Percentiles rank a stretch among this genome's conserved stretches.
These are phyloP conservation scores for Fragum whitleyi DNA, from an alignment of 2,888 invertebrate genomes.

Conservation along the genomic window DNA sequence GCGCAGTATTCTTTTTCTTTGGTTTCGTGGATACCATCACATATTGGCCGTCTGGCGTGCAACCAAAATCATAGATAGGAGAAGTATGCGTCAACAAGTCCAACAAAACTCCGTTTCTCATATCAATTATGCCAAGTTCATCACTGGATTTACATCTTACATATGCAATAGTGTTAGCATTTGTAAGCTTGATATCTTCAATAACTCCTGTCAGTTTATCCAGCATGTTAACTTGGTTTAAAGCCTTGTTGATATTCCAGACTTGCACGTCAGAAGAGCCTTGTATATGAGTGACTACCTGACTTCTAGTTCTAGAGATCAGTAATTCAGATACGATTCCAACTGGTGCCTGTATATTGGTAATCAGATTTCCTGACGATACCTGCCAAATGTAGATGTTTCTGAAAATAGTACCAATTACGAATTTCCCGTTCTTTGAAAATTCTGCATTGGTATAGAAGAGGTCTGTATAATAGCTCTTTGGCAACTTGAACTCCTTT, in stretches of 20 bases:
- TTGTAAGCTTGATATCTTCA: slow-evolving; percentile 74
- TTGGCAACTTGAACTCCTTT: slow-evolving; percentile 82
- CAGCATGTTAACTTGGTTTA: slow-evolving; percentile 77
- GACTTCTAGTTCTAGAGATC: slow-evolving; percentile 73
- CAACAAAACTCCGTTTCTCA: slow-evolving; percentile 80
- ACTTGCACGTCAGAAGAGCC: slow-evolving; percentile 78
- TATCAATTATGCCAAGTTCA: slow-evolving; percentile 83
- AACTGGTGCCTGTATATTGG: slow-evolving; percentile 81
- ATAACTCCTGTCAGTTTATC: slow-evolving; percentile 82
- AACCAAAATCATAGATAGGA: slow-evolving; percentile 76
- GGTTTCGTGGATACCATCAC: slow-evolving; percentile 77
- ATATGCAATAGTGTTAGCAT: slow-evolving; percentile 75
- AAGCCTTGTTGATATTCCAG: slow-evolving; percentile 81
- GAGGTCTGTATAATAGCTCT: slow-evolving; percentile 72
- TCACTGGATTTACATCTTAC: slow-evolving; percentile 80
- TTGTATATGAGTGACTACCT: slow-evolving; percentile 78
- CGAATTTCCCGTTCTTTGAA: slow-evolving; percentile 79
- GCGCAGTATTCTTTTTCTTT: slow-evolving; percentile 72
- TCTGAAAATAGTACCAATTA: slow-evolving; percentile 82
- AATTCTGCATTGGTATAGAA: slow-evolving; percentile 81
- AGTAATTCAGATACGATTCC: slow-evolving; percentile 80
- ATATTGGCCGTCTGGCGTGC: slow-evolving; percentile 80
- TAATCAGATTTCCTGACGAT: slow-evolving; percentile 68
- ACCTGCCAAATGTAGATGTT: slow-evolving; percentile 83
- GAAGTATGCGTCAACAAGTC: slow-evolving; percentile 83